Base-by-base conservation (phyloP, 2,113 vertebrate species). In the Aspiorhynchus laticeps region DNA sequence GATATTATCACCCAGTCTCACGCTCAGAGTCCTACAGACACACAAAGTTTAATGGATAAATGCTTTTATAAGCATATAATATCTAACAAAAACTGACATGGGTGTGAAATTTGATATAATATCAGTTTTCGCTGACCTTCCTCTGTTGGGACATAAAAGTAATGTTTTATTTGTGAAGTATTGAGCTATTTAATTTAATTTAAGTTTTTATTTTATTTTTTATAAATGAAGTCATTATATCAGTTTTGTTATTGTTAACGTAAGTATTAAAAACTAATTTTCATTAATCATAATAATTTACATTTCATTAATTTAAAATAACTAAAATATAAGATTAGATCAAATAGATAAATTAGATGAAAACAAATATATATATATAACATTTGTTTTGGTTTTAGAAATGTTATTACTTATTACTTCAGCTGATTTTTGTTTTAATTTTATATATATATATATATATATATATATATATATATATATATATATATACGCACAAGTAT, bases 1-100 rank as follows among this genome's bases (percentile, higher is more conserved):
- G 71, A 36, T 75, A 51, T 69, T 33, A 59, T 87, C 80, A 83
- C 36, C 10, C 19, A 69, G 43, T 71, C 61, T 77, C 86, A 56
- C 43, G 0, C 69, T 36, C 65, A 41, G 12, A 76, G 59, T 28
- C 38, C 59, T 76, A 78, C 14, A 84, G 6, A 74, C 67, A 84
- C 46, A 59, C 46, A 56, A 41, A 12, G 5, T n/a, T 8, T 15
- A 59, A 26, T 7, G 51, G 17, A 78, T 33, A 9, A 19, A 78
- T 1, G 26, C 7, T 19, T 77, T 48, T n/a, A 43, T n/a, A 43
- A 74, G 48, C 14, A 17, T 51, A 15, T 17, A 51, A 43, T 74
- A 43, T 43, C 33, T 74, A 17, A 33, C 15, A 33, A 67, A 67
- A 69, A 6, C 8, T 7, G 15, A 69, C 28, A 67, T n/a, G n/a